A percentile compares a stretch with the other conserved stretches of the same genome.
Evolutionary conservation across 2,888 invertebrate genomes (phyloP).

Genomic region (Leptothorax acervorum): DNA sequence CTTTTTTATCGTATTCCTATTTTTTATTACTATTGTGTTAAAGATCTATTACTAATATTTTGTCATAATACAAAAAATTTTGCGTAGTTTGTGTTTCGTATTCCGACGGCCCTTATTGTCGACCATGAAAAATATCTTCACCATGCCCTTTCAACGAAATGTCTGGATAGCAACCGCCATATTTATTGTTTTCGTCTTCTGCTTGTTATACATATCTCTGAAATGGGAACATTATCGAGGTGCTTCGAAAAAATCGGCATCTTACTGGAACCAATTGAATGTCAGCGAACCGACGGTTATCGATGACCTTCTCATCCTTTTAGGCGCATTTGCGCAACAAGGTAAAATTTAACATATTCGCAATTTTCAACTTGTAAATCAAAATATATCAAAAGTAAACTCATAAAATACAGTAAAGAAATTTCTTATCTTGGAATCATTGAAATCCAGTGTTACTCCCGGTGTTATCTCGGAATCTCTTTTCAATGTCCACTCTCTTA

Average conservation of each 20-base stretch:
- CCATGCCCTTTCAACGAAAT: constrained; percentile 88
- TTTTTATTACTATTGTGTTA: not conserved
- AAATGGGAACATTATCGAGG: constrained; percentile 85
- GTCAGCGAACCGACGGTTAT: constrained; percentile 81
- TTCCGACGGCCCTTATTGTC: constrained; percentile 91
- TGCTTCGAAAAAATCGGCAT: constrained; percentile 30
- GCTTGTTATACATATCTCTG: constrained; percentile 86
- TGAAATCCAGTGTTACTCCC: not conserved
- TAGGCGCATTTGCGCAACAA: constrained; percentile 89
- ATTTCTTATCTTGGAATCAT: not conserved
- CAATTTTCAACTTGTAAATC: not conserved
- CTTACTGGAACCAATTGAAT: constrained; percentile 48
- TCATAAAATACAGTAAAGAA: constrained; percentile 1
- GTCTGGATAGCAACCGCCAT: constrained; percentile 89
- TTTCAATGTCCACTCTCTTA: not conserved
- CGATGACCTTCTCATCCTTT: constrained; percentile 87
- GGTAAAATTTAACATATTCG: constrained; percentile 82
- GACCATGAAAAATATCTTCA: constrained; percentile 90
- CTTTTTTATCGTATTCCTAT: not conserved
- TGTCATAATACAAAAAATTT: not conserved
- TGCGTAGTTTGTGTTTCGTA: constrained; percentile 87
- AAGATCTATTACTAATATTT: not conserved
- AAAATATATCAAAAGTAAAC: not conserved
- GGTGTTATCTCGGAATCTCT: not conserved
- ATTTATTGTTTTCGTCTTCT: constrained; percentile 86